Conservation (phyloP, 2,888 invertebrate species). For the Biston stratarius region DNA sequence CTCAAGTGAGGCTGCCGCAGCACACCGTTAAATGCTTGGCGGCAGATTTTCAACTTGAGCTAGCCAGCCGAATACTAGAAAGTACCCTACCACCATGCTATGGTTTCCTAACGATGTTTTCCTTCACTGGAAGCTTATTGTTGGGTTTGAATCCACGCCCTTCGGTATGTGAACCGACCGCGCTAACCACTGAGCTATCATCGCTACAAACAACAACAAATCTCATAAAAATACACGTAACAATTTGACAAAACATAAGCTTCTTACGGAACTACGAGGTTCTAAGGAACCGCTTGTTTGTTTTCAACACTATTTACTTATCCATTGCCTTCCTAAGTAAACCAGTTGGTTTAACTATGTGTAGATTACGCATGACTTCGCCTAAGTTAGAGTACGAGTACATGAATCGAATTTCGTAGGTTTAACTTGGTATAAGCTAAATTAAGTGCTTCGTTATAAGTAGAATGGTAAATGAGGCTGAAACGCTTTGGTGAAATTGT, state of each 20-base stretch:
- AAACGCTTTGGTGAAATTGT: not conserved
- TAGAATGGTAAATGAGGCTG: not conserved
- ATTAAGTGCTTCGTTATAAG: slow-evolving; percentile 13
- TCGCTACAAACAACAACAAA: too few species aligned
- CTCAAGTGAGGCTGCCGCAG: too few species aligned
- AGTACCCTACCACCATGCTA: too few species aligned
- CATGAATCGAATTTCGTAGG: slow-evolving; percentile 25
- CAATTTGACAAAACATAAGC: slow-evolving; percentile 14
- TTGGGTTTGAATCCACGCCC: too few species aligned
- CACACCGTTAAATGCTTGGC: too few species aligned
- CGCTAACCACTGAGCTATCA: too few species aligned
- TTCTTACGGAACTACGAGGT: slow-evolving; percentile 25
- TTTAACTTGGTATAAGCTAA: slow-evolving; percentile 11
- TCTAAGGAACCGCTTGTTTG: slow-evolving; percentile 17
- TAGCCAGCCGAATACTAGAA: too few species aligned
- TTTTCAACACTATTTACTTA: slow-evolving; percentile 32
- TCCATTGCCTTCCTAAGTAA: slow-evolving; percentile 30
- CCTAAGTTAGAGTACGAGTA: slow-evolving; percentile 11
- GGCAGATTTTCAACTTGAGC: too few species aligned
- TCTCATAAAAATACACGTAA: not conserved
- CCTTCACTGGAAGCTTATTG: too few species aligned
- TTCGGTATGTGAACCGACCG: too few species aligned
- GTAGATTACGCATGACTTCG: slow-evolving; percentile 33
- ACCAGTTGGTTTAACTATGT: slow-evolving; percentile 28
- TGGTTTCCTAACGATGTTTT: too few species aligned